phyloP scores from a whole-genome alignment of 1,140 invertebrate species.

The Harpegnathos saltator region DNA sequence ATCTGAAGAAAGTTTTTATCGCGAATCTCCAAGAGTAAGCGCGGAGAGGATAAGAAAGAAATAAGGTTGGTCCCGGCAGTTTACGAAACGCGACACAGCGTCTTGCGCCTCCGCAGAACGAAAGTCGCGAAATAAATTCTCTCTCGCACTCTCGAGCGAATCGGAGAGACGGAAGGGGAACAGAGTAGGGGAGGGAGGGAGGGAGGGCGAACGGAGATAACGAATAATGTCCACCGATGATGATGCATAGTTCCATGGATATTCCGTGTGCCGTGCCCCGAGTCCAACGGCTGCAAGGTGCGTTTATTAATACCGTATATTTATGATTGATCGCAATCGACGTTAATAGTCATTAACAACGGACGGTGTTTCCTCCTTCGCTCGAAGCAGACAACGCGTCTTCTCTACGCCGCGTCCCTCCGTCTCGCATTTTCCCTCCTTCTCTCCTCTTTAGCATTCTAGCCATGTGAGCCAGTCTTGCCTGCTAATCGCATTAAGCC shows the following conservation, averaged over 20 bases:
- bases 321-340: conserved; percentile 74
- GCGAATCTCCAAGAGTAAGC: conserved; percentile 11
- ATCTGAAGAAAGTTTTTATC: conserved; percentile 13
- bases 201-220: too few species aligned
- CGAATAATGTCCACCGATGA: conserved; percentile 38
- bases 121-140: conserved; percentile 1
- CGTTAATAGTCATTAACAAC: conserved; percentile 71
- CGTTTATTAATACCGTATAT: conserved; percentile 75
- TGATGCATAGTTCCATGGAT: conserved; percentile 54
- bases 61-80: neutral
- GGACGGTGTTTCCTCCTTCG: conserved; percentile 31
- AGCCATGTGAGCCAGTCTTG: conserved; percentile 42
- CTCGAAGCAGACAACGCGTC: neutral
- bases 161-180: too few species aligned
- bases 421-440: neutral
- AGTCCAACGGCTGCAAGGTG: conserved; percentile 37
- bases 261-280: conserved; percentile 53
- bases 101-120: neutral
- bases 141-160: neutral
- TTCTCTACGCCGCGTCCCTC: neutral
- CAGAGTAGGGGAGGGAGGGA: too few species aligned
- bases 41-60: conserved; percentile 11
- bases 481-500: conserved; percentile 38
- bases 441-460: conserved; percentile 33
- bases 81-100: neutral